These are phyloP conservation scores for Gymnocephalus cernua DNA, from an alignment of 2,113 vertebrate species.

Conservation along the genomic window DNA sequence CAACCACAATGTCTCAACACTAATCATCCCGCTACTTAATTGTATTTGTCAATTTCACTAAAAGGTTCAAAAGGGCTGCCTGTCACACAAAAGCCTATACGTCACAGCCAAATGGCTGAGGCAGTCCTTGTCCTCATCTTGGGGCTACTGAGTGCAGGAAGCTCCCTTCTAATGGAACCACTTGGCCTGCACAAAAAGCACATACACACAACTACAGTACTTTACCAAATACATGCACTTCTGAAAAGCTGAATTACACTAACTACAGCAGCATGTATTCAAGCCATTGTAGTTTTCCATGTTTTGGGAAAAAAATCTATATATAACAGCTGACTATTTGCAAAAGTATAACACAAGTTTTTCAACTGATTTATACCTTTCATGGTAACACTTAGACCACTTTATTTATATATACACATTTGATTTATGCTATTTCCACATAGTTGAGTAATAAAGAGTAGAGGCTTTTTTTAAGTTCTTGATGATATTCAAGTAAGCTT, in stretches of 20 bases:
- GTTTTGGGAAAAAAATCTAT: not conserved
- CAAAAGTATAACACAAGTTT: not conserved
- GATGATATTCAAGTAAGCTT: not conserved
- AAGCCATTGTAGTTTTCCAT: not conserved
- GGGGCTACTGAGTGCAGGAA: slow-evolving; percentile 44
- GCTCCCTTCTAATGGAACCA: slow-evolving; percentile 48
- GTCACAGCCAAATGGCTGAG: slow-evolving; percentile 62
- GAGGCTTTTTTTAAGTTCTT: not conserved
- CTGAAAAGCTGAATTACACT: not conserved
- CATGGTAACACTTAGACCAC: not conserved
- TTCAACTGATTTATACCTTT: not conserved
- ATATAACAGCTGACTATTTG: not conserved
- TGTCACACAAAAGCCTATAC: slow-evolving; percentile 64
- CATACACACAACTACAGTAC: slow-evolving; percentile 1
- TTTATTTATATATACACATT: not conserved
- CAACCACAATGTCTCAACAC: slow-evolving; percentile 53
- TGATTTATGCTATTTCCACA: not conserved
- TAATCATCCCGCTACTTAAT: slow-evolving; percentile 72
- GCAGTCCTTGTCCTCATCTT: slow-evolving; percentile 42
- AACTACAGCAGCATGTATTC: not conserved
- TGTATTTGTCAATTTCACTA: slow-evolving; percentile 78
- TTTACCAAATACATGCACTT: slow-evolving; percentile 1
- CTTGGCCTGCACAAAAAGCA: slow-evolving; percentile 40
- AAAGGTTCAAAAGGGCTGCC: slow-evolving; percentile 74
- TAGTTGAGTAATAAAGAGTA: not conserved